phyloP scores from a whole-genome alignment of 2,888 invertebrate genomes.

The Cosmia pyralina region DNA sequence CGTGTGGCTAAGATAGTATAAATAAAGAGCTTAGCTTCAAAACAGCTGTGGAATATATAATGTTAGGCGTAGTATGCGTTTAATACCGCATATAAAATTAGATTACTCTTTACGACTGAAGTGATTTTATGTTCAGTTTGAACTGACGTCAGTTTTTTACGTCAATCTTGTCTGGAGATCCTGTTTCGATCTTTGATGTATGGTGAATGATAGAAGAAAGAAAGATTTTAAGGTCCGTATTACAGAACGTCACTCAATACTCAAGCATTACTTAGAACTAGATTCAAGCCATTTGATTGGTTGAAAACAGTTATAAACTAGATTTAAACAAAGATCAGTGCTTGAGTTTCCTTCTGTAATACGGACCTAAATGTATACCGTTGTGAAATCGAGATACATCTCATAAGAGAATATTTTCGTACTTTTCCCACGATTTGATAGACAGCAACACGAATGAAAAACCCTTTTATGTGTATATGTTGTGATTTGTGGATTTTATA shows the following conservation, averaged over 20 bases:
- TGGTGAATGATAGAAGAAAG: not conserved
- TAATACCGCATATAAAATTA: conserved; percentile 58
- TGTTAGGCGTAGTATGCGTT: conserved; percentile 44
- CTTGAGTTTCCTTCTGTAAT: too few relatives aligned
- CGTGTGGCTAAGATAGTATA: conserved; percentile 58
- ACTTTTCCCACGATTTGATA: too few relatives aligned
- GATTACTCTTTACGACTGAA: conserved; percentile 57
- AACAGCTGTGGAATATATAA: conserved; percentile 62
- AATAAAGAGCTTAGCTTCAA: conserved; percentile 64
- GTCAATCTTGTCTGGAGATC: conserved; percentile 43
- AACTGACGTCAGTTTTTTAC: conserved; percentile 38
- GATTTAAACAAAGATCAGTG: too few relatives aligned
- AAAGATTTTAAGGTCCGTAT: too few relatives aligned
- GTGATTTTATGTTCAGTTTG: conserved; percentile 32
- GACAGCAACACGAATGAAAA: too few relatives aligned
- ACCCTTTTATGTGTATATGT: too few relatives aligned
- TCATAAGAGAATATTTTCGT: too few relatives aligned
- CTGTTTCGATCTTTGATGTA: conserved; percentile 46
- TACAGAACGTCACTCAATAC: too few relatives aligned
- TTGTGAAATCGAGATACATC: conserved; percentile 13
- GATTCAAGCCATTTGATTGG: too few relatives aligned
- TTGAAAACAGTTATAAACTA: too few relatives aligned
- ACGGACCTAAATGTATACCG: not conserved
- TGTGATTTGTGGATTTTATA: too few relatives aligned
- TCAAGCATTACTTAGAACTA: too few relatives aligned